These are phyloP conservation scores for Brachionus plicatilis DNA, from an alignment of 1,140 invertebrate species.

Conservation along the genomic window DNA sequence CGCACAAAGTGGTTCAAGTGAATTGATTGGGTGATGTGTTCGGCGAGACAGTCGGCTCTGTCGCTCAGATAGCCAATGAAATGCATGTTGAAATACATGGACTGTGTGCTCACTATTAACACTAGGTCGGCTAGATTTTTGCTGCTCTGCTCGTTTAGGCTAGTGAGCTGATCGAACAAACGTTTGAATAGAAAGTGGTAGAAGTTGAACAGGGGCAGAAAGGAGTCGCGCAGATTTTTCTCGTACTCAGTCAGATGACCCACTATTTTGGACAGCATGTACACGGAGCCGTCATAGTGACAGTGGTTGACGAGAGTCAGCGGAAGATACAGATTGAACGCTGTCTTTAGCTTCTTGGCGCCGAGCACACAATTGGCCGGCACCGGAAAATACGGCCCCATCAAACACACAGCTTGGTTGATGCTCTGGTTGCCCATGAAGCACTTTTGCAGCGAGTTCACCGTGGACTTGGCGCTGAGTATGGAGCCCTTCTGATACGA, in stretches of 20 bases:
- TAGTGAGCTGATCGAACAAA: neutral
- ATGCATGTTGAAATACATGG: neutral
- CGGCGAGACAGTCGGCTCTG: neutral
- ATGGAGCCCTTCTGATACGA: neutral
- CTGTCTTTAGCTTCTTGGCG: neutral
- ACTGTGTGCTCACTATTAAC: neutral
- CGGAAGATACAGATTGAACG: neutral
- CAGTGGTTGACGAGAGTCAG: neutral
- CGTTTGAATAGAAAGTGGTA: neutral
- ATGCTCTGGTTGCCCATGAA: neutral
- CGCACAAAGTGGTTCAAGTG: neutral
- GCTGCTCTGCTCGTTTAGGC: neutral
- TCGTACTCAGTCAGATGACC: neutral
- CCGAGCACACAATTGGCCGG: neutral
- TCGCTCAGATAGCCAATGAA: neutral
- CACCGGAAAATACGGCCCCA: slow-evolving; percentile 6
- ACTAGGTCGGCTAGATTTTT: neutral
- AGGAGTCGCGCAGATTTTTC: neutral
- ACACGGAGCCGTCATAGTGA: slow-evolving; percentile 9
- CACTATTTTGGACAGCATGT: neutral
- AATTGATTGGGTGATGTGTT: neutral
- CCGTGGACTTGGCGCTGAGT: neutral
- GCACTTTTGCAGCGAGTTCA: neutral
- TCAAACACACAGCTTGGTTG: neutral
- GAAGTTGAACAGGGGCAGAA: neutral